Percentiles rank a stretch among this genome's conserved stretches.
Conservation (phyloP, 2,113 vertebrate genomes). For the Percina caprodes region DNA sequence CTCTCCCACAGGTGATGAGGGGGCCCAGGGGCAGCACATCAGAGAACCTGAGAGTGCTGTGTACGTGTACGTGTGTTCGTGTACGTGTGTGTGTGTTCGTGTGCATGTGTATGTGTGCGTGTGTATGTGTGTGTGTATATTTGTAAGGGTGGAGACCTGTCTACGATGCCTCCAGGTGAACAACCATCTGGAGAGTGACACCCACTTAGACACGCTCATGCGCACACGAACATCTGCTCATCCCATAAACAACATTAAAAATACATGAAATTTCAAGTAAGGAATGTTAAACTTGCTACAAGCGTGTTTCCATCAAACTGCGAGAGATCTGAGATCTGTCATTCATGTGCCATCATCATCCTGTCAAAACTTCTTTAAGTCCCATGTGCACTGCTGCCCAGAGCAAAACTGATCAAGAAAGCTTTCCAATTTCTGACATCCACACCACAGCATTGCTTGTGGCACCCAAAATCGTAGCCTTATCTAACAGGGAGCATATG, state of each 20-base stretch:
- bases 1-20: conserved; percentile 70
- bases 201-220: conserved; percentile 33
- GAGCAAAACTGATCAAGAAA: conserved; percentile 59
- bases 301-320: conserved; percentile 54
- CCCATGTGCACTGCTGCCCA: conserved; percentile 43
- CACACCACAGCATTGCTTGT: conserved; percentile 47
- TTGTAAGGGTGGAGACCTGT: conserved; percentile 54
- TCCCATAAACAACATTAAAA: conserved; percentile 73
- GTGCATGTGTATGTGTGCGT: conserved; percentile 20
- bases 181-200: conserved; percentile 74
- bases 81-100: conserved; percentile 14
- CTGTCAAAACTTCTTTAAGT: conserved; percentile 53
- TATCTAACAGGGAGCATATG: conserved; percentile 23
- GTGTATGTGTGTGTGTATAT: conserved; percentile 17
- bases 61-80: conserved; percentile 8
- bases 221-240: conserved; percentile 59
- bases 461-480: conserved; percentile 27
- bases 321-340: conserved; percentile 54
- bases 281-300: conserved; percentile 47
- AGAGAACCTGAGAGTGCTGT: conserved; percentile 54
- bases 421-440: conserved; percentile 44
- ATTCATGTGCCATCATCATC: conserved; percentile 36
- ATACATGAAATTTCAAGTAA: conserved; percentile 56
- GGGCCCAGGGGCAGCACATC: conserved; percentile 70
- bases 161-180: conserved; percentile 64